These are phyloP conservation scores for Jordanella pulchra DNA, from an alignment of 2,797 vertebrate species.

Conservation along the genomic window DNA sequence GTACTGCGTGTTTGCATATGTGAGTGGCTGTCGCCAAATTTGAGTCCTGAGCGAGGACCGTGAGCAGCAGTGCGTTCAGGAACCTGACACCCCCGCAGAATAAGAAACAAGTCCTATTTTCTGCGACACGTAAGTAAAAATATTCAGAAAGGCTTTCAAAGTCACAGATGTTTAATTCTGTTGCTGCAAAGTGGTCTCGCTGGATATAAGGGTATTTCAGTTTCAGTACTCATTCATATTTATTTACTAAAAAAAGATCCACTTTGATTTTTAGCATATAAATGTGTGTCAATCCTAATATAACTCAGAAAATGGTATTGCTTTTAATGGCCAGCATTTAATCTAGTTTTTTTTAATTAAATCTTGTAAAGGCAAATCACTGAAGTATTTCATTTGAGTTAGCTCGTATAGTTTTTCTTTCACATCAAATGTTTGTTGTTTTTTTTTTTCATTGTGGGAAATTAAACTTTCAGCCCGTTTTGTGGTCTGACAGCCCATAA, in stretches of 20 bases:
- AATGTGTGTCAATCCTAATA: too few species aligned
- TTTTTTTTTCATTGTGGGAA: neutral
- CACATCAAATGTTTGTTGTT: neutral
- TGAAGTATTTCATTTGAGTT: neutral
- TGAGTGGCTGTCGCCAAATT: constrained; percentile 45
- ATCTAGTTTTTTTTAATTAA: neutral
- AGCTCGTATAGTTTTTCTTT: neutral
- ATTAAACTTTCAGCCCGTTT: constrained; percentile 1
- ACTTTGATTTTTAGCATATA: neutral
- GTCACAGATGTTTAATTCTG: constrained; percentile 37
- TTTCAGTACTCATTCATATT: constrained; percentile 24
- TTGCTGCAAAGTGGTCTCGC: constrained; percentile 27
- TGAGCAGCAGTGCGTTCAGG: constrained; percentile 59
- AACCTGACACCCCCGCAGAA: constrained; percentile 52
- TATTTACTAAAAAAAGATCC: constrained; percentile 15
- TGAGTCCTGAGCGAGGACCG: constrained; percentile 38
- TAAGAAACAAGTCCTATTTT: constrained; percentile 46
- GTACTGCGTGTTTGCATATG: constrained; percentile 38
- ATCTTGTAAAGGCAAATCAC: neutral
- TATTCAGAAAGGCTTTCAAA: constrained; percentile 22
- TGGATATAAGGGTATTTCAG: constrained; percentile 20
- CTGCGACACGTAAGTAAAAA: constrained; percentile 28
- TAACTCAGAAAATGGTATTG: too few species aligned
- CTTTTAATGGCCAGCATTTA: neutral
- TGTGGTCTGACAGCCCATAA: neutral